Conservation (phyloP, 2,113 vertebrate species). For the Malurus alboscapulatus region DNA sequence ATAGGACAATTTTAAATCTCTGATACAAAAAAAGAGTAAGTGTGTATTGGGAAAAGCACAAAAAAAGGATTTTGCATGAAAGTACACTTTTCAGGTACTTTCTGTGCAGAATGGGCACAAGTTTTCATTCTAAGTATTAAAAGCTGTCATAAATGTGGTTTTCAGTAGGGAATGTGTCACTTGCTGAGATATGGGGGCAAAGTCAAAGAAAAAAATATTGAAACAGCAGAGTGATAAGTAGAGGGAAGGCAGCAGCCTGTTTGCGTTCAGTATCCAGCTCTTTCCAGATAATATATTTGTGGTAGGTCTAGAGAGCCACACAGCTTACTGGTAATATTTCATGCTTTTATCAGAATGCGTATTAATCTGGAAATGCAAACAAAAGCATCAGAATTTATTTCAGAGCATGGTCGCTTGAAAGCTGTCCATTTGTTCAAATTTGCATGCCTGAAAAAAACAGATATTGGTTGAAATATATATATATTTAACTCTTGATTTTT, state of each 20-base stretch:
- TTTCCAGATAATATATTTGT: slow-evolving; percentile 19
- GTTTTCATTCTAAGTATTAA: slow-evolving; percentile 66
- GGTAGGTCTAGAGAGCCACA: background rate
- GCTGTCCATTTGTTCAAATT: background rate
- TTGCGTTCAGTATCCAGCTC: background rate
- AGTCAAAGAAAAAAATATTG: slow-evolving; percentile 55
- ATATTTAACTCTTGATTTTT: background rate
- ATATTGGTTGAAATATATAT: background rate
- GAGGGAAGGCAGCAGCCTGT: slow-evolving; percentile 65
- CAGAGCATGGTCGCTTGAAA: background rate
- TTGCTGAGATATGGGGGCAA: background rate
- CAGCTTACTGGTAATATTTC: background rate
- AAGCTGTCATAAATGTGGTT: slow-evolving; percentile 65
- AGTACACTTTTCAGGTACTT: slow-evolving; percentile 45
- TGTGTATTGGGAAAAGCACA: slow-evolving; percentile 15
- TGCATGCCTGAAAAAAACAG: background rate
- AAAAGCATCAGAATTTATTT: background rate
- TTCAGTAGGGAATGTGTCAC: slow-evolving; percentile 52
- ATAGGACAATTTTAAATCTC: slow-evolving; percentile 49
- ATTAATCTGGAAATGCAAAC: background rate
- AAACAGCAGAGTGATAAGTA: slow-evolving; percentile 66
- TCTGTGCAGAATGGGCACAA: slow-evolving; percentile 54
- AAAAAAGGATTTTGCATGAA: slow-evolving; percentile 33
- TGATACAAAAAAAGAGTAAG: background rate
- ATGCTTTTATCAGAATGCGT: background rate